Conservation (phyloP, 2,113 vertebrate species). For the Callipepla squamata region DNA sequence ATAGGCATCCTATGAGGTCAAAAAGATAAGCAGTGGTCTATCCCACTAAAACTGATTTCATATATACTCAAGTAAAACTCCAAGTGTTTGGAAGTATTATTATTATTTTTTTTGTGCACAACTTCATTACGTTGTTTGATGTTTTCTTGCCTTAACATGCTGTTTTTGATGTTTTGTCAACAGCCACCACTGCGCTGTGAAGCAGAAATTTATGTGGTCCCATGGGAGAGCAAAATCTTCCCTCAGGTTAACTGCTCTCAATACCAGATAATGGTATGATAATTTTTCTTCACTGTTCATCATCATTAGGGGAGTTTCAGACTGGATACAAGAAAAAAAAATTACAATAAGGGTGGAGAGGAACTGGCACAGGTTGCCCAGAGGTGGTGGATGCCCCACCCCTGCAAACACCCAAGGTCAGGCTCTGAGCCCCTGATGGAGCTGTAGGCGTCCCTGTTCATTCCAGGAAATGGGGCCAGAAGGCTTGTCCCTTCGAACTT, state of each 20-base stretch:
- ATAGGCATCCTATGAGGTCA: background rate
- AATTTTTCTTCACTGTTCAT: background rate
- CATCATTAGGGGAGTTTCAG: no score
- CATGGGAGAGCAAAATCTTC: conserved; percentile 72
- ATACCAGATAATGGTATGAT: background rate
- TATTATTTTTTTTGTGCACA: background rate
- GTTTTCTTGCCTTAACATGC: background rate
- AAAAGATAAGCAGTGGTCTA: background rate
- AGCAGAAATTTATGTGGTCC: conserved; percentile 77
- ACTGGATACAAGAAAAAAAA: no score
- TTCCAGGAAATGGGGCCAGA: no score
- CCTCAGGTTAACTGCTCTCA: conserved; percentile 69
- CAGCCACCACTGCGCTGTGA: conserved; percentile 77
- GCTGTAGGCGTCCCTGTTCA: no score
- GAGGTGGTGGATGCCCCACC: no score
- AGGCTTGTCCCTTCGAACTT: no score
- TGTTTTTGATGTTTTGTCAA: background rate
- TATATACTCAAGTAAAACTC: background rate
- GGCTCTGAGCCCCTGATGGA: no score
- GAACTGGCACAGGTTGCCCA: no score
- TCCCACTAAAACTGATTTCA: background rate
- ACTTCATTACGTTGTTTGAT: background rate
- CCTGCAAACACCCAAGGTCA: no score
- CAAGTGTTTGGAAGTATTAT: background rate
- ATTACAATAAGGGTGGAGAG: no score